Base-by-base conservation (phyloP, 2,113 vertebrate species). In the Aegithalos caudatus region DNA sequence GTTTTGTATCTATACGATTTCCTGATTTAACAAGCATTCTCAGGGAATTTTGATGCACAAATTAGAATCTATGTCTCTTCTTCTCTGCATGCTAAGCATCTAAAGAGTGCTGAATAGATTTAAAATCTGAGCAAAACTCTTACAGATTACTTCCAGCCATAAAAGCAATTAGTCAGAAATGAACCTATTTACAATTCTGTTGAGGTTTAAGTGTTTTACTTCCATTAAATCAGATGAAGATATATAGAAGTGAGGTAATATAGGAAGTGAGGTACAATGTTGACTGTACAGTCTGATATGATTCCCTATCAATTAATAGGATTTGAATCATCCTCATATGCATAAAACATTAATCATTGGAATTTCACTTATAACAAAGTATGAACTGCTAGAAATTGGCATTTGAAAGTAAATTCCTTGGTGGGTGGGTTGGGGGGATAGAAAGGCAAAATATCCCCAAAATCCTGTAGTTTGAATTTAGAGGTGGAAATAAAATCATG, bases 391-490 rank as follows among this genome's bases (percentile, higher is more conserved):
- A 67, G 33, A 81, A 81, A 42, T 14, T 29, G 5, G 3, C 33
- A 54, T 25, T 28, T 65, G 48, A 58, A 7, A 86, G 42, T 28
- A 64, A 50, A 80, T 27, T 61, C 5, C 9, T 37, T 38, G 3
- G 23, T 6, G 0, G 2, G 12, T 0, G 2, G 19, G 11, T 5
- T 5, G 15, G 6, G 4, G 4, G 9, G 5, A 65, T 25, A 9
- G 21, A 45, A 76, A 31, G 6, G 5, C 1, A 66, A 83, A 85
- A 74, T 44, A 22, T 15, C 9, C 42, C 5, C 50, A 60, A 27
- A 91, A 17, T 17, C 9, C 5, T 27, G 7, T 18, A 53, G 9
- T n/a, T 14, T 42, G 14, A 53, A 81, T 18, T 9, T 6, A 84
- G 22, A 73, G 8, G 2, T 24, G 4, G 21, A 86, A 83, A 72